A percentile compares a stretch with the other conserved stretches of the same genome.
phyloP scores from a whole-genome alignment of 35 echinoderm and acorn worm genomes.

The Stichopus chloronotus region DNA sequence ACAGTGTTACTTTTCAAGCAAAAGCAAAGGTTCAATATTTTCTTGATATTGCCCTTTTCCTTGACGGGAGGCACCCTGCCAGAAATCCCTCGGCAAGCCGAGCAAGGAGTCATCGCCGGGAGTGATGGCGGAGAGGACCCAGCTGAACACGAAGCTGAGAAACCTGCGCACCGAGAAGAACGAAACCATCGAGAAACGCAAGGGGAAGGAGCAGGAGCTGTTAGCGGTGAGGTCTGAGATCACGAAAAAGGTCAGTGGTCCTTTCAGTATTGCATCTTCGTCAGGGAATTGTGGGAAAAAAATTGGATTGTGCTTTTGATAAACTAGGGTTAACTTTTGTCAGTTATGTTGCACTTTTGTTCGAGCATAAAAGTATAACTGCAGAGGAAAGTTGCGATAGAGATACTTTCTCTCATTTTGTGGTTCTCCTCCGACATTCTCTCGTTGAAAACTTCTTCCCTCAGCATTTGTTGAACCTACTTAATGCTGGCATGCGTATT shows the following conservation, averaged over 20 bases:
- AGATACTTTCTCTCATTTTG: too few relatives aligned
- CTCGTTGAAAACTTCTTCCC: too few relatives aligned
- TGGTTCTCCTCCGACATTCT: too few relatives aligned
- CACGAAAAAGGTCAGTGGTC: slow-evolving; percentile 64
- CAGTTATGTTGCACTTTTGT: too few relatives aligned
- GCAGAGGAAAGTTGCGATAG: too few relatives aligned
- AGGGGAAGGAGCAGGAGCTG: slow-evolving; percentile 68
- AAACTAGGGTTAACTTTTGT: too few relatives aligned
- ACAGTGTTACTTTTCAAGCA: too few relatives aligned
- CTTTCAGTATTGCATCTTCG: neutral
- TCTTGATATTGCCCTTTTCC: neutral
- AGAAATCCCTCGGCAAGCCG: slow-evolving; percentile 79
- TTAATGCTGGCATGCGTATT: too few relatives aligned
- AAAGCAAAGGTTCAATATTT: too few relatives aligned
- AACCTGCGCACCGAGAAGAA: slow-evolving; percentile 57
- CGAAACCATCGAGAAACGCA: slow-evolving; percentile 65
- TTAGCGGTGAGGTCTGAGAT: slow-evolving; percentile 59
- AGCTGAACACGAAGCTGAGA: slow-evolving; percentile 58
- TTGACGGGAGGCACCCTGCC: neutral
- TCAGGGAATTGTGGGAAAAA: neutral
- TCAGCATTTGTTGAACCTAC: too few relatives aligned
- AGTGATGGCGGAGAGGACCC: slow-evolving; percentile 2
- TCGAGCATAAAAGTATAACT: too few relatives aligned
- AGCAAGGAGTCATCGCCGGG: slow-evolving; percentile 54
- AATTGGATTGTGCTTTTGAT: too few relatives aligned